A percentile compares a stretch with the other conserved stretches of the same genome.
These are phyloP conservation scores for Bradysia coprophila DNA, from an alignment of 1,140 invertebrate genomes.

Conservation along the genomic window DNA sequence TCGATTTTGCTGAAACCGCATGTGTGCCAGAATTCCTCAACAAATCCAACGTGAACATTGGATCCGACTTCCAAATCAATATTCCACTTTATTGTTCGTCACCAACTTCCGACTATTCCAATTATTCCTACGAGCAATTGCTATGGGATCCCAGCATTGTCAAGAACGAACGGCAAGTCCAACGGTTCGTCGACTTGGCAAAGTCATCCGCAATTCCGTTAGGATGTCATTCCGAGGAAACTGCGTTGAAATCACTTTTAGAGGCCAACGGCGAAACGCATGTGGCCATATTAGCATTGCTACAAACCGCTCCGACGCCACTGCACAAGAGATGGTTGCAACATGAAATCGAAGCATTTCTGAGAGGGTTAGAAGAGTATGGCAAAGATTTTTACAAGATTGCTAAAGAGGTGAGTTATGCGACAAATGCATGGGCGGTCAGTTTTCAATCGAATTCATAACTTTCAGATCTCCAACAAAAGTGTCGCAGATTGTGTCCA, in stretches of 20 bases:
- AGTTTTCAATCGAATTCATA: neutral
- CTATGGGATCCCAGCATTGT: constrained; percentile 70
- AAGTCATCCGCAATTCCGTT: constrained; percentile 80
- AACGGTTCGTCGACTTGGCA: constrained; percentile 69
- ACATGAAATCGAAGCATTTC: constrained; percentile 74
- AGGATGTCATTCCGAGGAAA: constrained; percentile 85
- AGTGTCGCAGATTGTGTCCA: constrained; percentile 85
- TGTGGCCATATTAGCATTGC: constrained; percentile 67
- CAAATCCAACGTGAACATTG: constrained; percentile 67
- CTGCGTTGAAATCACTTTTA: constrained; percentile 77
- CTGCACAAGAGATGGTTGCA: constrained; percentile 70
- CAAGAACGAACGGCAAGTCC: constrained; percentile 16
- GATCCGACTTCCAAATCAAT: constrained; percentile 70
- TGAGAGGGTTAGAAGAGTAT: constrained; percentile 68
- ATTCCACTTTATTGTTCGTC: constrained; percentile 52
- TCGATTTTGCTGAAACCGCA: constrained; percentile 7
- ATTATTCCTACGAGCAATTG: constrained; percentile 42
- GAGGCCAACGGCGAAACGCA: constrained; percentile 74
- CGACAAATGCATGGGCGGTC: neutral
- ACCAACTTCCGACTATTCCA: constrained; percentile 25
- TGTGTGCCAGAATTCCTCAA: constrained; percentile 5
- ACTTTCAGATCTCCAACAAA: constrained; percentile 62
- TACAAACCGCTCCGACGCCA: constrained; percentile 47
- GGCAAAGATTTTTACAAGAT: constrained; percentile 90
- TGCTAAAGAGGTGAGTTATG: constrained; percentile 52